Base-by-base conservation (phyloP, 2,797 vertebrate genomes). In the Enteromius thamalakanensis region DNA sequence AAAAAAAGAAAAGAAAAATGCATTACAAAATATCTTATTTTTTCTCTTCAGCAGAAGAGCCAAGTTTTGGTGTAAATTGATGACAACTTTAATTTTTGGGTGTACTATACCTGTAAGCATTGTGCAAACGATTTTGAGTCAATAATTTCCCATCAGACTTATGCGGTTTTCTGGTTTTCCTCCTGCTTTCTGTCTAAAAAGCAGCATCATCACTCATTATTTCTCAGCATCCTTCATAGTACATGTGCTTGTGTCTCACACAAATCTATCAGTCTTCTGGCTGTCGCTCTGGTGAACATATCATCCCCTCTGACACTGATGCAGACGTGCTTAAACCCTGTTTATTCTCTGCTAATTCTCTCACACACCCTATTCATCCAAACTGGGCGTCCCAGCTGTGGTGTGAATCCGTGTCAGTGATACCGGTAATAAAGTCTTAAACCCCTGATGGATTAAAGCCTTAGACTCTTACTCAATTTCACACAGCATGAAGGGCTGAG, bases 401-500 rank as follows among this genome's bases (percentile, higher is more conserved):
- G 58, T 72, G 21, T 68, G 51, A 88, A 82, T 79, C 62, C 6
- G 2, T 71, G 65, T 75, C 11, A 76, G 19, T 79, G 68, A 76
- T 81, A 32, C 26, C 45, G 3, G 55, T 75, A 67, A 80, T 81
- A 47, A 76, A 71, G 45, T 62, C 65, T 67, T 34, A 71, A 79
- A 65, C 15, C 32, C 21, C 45, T 77, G 12, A 51, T 70, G 64
- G 77, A 76, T 76, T 83, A 83, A 80, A 83, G 75, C 62, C 60
- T 82, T 60, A 79, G 45, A 9, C 58, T 65, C 19, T 42, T 58
- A 72, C 55, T 53, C 45, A 7, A 12, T 79, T 74, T 75, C 64
- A 69, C 23, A 49, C 40, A 23, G 69, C 81, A 86, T 83, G 81
- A 76, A 70, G 53, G 42, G 74, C 55, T 62, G 37, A 70, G 49